phyloP scores from a whole-genome alignment of 2,113 vertebrate genomes.

The Phycodurus eques region DNA sequence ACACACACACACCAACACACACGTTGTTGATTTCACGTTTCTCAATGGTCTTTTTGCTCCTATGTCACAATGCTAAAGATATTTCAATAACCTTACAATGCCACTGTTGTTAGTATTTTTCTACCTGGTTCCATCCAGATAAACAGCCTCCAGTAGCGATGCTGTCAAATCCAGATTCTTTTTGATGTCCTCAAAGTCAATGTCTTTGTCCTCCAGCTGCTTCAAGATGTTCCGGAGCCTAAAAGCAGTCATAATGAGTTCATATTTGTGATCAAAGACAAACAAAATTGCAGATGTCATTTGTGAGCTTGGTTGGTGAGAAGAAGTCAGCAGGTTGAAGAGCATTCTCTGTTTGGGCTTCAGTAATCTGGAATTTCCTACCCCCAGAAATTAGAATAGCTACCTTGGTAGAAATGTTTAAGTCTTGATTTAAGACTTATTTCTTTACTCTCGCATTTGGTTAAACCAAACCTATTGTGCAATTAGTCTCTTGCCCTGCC shows the following conservation, averaged over 20 bases:
- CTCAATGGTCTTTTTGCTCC: background rate
- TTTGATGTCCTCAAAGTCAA: constrained; percentile 86
- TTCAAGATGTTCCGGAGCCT: constrained; percentile 86
- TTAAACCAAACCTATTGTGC: background rate
- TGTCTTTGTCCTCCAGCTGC: constrained; percentile 85
- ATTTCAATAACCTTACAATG: background rate
- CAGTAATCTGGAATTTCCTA: background rate
- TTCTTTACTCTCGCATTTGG: background rate
- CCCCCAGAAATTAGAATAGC: background rate
- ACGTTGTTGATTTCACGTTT: background rate
- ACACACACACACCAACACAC: constrained; percentile 1
- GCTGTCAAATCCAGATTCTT: constrained; percentile 87
- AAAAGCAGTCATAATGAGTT: constrained; percentile 5
- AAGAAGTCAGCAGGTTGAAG: background rate
- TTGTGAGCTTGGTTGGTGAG: background rate
- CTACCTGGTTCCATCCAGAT: constrained; percentile 86
- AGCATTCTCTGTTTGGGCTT: background rate
- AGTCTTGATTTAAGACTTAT: background rate
- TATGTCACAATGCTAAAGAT: background rate
- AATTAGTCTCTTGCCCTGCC: background rate
- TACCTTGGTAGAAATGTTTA: background rate
- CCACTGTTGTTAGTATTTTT: background rate
- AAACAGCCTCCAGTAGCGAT: constrained; percentile 86
- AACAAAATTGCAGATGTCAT: background rate
- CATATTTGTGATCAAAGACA: constrained; percentile 3